Evolutionary conservation across 2,888 invertebrate genomes (phyloP).

Genomic region (Spialia ferax): DNA sequence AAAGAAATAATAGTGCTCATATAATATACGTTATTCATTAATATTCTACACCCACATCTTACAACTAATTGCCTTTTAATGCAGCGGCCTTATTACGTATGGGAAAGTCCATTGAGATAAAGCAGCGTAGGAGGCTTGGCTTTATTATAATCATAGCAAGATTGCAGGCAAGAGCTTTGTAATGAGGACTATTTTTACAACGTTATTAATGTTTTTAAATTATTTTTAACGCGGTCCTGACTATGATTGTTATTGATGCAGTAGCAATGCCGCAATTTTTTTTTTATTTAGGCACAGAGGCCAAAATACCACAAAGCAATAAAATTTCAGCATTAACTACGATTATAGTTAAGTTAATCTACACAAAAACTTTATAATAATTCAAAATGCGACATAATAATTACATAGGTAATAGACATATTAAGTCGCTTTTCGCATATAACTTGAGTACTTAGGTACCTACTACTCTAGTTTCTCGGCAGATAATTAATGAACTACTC

Average conservation of each 20-base stretch:
- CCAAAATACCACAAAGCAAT: too few species aligned
- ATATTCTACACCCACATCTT: conserved; percentile 53
- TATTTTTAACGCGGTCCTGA: too few species aligned
- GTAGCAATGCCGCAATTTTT: too few species aligned
- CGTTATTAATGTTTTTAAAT: neutral
- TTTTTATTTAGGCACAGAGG: too few species aligned
- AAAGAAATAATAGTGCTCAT: conserved; percentile 29
- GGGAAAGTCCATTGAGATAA: conserved; percentile 43
- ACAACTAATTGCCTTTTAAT: conserved; percentile 63
- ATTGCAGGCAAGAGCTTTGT: neutral
- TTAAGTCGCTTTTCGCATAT: too few species aligned
- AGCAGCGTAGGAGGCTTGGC: conserved; percentile 48
- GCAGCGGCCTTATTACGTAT: conserved; percentile 50
- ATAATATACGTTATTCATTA: conserved; percentile 31
- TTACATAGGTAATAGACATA: too few species aligned
- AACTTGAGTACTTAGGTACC: too few species aligned
- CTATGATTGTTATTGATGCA: too few species aligned
- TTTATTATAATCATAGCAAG: conserved; percentile 27
- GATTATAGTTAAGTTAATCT: too few species aligned
- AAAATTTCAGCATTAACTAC: too few species aligned
- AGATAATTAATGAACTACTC: neutral
- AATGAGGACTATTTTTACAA: neutral
- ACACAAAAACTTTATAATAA: too few species aligned
- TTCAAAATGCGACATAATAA: too few species aligned
- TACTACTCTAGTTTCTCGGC: neutral